Base-by-base conservation (phyloP, 1,140 invertebrate genomes). In the Meloidogyne hapla region DNA sequence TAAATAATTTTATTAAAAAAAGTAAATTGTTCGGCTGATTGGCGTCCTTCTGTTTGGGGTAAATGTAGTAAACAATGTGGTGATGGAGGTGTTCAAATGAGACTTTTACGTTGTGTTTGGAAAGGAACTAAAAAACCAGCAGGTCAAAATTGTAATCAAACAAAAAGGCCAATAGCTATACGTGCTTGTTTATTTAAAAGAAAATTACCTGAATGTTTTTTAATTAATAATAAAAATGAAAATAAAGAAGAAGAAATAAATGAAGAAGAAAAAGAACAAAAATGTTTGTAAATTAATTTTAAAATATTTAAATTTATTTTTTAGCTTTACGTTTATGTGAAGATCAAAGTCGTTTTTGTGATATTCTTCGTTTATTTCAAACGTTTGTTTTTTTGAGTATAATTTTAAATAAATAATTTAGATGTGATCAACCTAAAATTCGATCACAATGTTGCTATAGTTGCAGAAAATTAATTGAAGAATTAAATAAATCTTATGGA, bases 1-100 rank as follows among this genome's bases (percentile, higher is more conserved):
- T 1, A 15, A 26, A 4, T 25, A 77, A n/a, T 72, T 61, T 28
- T n/a, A 18, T 28, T 65, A 1, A 66, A 68, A 15, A 66, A 72
- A 80, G 79, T 65, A 68, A 83, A 79, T 77, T 83, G 81, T 63
- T 75, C 66, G 13, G 80, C 81, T 25, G 77, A 84, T 62, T 83
- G 81, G 81, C 42, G 64, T 12, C 64, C 82, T 25, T 81, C 81
- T 0, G 62, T 78, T 28, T 82, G 81, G 81, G 77, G 80, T 18
- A 74, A 76, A 73, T 82, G 80, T 67, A 79, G 76, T 71, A 81
- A 82, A 69, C 23, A 63, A 33, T 81, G 80, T 76, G 79, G 80
- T 8, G 79, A 81, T 74, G 79, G 79, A 63, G 69, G 80, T 25
- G 69, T 80, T 33, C 79, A 83, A 65, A 83, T 83, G 81, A 82